Conservation (phyloP, 2,888 invertebrate genomes). For the Acleris laterana region DNA sequence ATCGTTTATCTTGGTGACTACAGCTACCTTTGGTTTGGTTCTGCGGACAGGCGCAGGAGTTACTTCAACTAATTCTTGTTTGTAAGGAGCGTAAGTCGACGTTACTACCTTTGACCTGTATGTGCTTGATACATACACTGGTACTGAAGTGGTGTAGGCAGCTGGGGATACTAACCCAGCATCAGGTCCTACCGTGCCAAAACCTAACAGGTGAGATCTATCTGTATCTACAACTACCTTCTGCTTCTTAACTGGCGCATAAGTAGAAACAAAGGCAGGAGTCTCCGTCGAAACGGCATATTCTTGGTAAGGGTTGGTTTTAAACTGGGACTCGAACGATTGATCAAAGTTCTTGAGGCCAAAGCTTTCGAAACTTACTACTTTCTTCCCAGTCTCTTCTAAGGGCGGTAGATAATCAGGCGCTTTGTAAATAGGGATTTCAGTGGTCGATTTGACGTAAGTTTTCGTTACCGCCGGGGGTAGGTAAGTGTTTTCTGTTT, state of each 20-base stretch:
- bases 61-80: constrained; percentile 72
- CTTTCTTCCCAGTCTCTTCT: constrained; percentile 42
- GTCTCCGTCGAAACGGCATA: constrained; percentile 46
- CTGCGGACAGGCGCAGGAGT: constrained; percentile 63
- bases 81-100: constrained; percentile 64
- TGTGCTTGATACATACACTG: constrained; percentile 51
- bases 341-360: constrained; percentile 53
- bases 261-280: constrained; percentile 45
- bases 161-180: constrained; percentile 70
- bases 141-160: constrained; percentile 59
- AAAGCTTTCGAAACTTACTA: constrained; percentile 55
- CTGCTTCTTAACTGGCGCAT: constrained; percentile 62
- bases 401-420: constrained; percentile 60
- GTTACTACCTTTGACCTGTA: constrained; percentile 55
- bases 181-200: constrained; percentile 75
- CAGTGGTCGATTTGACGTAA: constrained; percentile 58
- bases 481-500: constrained; percentile 48
- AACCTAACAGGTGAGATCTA: constrained; percentile 73
- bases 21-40: constrained; percentile 80
- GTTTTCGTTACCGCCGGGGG: constrained; percentile 51
- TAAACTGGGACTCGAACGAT: constrained; percentile 44
- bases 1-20: constrained; percentile 88
- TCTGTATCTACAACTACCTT: constrained; percentile 75
- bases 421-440: constrained; percentile 55
- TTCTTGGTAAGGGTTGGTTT: constrained; percentile 62